phyloP scores from a whole-genome alignment of 2,797 vertebrate genomes.

The Crocidura indochinensis region DNA sequence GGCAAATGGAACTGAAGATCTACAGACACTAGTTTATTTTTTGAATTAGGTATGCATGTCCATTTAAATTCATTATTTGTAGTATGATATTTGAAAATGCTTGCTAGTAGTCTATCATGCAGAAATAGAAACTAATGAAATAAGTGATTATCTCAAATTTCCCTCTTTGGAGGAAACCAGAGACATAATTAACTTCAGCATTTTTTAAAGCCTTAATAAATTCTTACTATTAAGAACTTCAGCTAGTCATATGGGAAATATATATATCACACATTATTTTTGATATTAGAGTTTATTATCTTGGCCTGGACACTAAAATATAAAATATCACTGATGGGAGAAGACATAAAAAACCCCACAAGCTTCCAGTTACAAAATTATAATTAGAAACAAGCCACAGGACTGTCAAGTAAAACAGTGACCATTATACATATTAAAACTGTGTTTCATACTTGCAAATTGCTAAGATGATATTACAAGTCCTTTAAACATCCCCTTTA shows the following conservation, averaged over 20 bases:
- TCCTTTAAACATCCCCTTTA: too few relatives aligned
- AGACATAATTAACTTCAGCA: neutral
- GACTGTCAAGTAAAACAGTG: neutral
- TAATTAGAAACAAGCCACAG: neutral
- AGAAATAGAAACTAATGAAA: conserved; percentile 11
- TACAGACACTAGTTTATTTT: neutral
- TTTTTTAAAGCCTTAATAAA: conserved; percentile 2
- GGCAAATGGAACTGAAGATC: neutral
- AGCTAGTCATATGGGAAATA: conserved; percentile 3
- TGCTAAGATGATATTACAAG: neutral
- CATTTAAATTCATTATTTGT: neutral
- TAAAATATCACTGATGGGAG: neutral
- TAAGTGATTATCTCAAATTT: neutral
- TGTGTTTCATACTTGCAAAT: neutral
- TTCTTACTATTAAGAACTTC: neutral
- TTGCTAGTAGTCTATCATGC: neutral
- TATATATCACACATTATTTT: neutral
- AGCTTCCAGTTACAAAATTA: neutral
- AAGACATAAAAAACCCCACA: neutral
- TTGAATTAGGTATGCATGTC: neutral
- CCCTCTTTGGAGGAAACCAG: neutral
- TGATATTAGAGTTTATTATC: neutral
- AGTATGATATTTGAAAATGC: neutral
- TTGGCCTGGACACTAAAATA: conserved; percentile 13
- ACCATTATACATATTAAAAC: neutral